phyloP scores from a whole-genome alignment of 2,797 vertebrate genomes.

The Sciaenops ocellatus region DNA sequence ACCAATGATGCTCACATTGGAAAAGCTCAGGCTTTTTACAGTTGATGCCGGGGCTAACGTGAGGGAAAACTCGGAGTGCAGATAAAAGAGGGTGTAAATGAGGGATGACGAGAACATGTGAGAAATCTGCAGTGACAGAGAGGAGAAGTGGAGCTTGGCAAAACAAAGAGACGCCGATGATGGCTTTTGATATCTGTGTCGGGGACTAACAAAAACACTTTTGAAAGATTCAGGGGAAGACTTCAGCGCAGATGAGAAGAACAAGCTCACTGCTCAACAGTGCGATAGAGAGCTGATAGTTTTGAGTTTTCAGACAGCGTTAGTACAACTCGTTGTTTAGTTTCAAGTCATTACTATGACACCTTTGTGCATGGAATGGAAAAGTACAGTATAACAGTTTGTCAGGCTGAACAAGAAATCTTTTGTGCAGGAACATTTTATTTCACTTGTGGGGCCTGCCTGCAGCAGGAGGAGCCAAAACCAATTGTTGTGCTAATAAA shows the following conservation, averaged over 20 bases:
- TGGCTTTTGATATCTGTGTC: slow-evolving; percentile 51
- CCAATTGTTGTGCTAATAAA: too few species aligned
- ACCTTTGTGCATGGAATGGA: slow-evolving; percentile 9
- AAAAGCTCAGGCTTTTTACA: slow-evolving; percentile 56
- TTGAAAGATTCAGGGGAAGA: slow-evolving; percentile 53
- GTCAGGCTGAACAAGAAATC: not conserved
- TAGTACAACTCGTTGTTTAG: not conserved
- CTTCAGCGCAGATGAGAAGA: slow-evolving; percentile 16
- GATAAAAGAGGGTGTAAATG: slow-evolving; percentile 30
- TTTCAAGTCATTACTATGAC: slow-evolving; percentile 17
- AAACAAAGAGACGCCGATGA: slow-evolving; percentile 55
- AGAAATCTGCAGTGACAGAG: slow-evolving; percentile 42
- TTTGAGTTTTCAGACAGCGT: not conserved
- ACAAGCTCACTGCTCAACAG: slow-evolving; percentile 18
- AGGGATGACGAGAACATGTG: slow-evolving; percentile 25
- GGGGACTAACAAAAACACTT: slow-evolving; percentile 37
- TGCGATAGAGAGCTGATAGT: slow-evolving; percentile 8
- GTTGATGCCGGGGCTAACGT: slow-evolving; percentile 54
- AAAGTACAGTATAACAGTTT: not conserved
- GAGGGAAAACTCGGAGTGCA: slow-evolving; percentile 46
- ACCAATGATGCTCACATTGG: slow-evolving; percentile 21
- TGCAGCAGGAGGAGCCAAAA: too few species aligned
- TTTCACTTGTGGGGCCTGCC: not conserved
- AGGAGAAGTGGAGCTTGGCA: slow-evolving; percentile 37
- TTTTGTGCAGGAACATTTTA: not conserved